Evolutionary conservation across 2,888 invertebrate species (phyloP).

Genomic region (Crematogaster levior): DNA sequence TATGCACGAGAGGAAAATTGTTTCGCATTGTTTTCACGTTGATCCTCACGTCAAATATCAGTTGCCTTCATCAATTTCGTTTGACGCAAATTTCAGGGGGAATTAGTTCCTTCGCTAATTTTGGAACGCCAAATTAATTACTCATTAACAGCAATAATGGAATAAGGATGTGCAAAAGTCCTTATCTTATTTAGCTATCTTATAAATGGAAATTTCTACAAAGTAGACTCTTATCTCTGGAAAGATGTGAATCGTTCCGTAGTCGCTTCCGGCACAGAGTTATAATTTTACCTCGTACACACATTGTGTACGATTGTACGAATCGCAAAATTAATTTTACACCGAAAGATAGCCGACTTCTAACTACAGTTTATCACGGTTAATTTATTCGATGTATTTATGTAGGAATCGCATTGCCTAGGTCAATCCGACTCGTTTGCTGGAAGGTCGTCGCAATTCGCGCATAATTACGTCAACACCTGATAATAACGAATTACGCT

Average conservation of each 20-base stretch:
- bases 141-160: no score
- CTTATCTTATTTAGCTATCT: not conserved
- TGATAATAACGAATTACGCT: constrained; percentile 59
- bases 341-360: not conserved
- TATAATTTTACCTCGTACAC: not conserved
- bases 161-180: not conserved
- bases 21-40: not conserved
- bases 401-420: constrained; percentile 62
- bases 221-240: not conserved
- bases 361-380: constrained; percentile 51
- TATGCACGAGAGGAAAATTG: not conserved
- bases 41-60: not conserved
- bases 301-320: not conserved
- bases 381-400: constrained; percentile 63
- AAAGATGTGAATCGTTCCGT: not conserved
- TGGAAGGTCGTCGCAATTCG: constrained; percentile 65
- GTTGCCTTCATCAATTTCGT: not conserved
- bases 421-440: constrained; percentile 73
- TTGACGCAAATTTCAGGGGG: not conserved
- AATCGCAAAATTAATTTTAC: not conserved
- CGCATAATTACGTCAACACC: constrained; percentile 67
- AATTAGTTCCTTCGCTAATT: not conserved
- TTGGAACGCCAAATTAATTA: no score
- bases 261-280: not conserved
- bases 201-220: not conserved